Evolutionary conservation across 2,888 invertebrate genomes (phyloP).

Genomic region (Eupelmus urozonus): DNA sequence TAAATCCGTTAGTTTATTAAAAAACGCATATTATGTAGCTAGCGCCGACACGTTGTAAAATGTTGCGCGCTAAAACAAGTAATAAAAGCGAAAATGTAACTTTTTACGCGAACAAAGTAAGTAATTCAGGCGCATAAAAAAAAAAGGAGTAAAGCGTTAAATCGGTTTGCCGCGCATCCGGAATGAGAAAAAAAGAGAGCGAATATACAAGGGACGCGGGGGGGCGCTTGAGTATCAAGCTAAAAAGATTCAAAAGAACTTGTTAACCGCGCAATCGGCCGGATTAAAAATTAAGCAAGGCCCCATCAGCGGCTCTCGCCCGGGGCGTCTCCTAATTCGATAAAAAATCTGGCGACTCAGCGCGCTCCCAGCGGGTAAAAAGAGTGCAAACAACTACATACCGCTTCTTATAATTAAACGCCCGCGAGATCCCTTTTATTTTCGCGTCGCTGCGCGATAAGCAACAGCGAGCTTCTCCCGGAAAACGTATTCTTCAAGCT

Average conservation of each 20-base stretch:
- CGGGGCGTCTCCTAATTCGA: slow-evolving; percentile 53
- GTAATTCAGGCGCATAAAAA: too few species aligned
- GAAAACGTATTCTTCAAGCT: neutral
- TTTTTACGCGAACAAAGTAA: too few species aligned
- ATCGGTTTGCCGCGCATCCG: neutral
- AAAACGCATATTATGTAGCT: too few species aligned
- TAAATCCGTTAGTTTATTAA: too few species aligned
- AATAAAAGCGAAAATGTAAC: too few species aligned
- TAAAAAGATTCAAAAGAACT: slow-evolving; percentile 19
- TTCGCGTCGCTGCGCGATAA: slow-evolving; percentile 42
- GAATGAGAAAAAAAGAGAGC: neutral
- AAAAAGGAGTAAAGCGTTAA: neutral
- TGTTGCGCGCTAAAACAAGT: too few species aligned
- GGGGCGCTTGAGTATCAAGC: neutral
- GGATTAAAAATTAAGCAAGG: slow-evolving; percentile 54
- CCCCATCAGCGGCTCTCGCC: too few species aligned
- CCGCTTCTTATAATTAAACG: slow-evolving; percentile 55
- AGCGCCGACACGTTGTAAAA: too few species aligned
- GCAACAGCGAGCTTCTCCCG: neutral
- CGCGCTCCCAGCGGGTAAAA: neutral
- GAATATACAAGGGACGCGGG: too few species aligned
- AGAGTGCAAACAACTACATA: slow-evolving; percentile 26
- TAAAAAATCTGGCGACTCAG: slow-evolving; percentile 54
- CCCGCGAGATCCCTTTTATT: slow-evolving; percentile 42
- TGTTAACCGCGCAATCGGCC: slow-evolving; percentile 46